Conservation (phyloP, 30 jellyfish, hydroid and myxozoan species). For the Aurelia coerulea region DNA sequence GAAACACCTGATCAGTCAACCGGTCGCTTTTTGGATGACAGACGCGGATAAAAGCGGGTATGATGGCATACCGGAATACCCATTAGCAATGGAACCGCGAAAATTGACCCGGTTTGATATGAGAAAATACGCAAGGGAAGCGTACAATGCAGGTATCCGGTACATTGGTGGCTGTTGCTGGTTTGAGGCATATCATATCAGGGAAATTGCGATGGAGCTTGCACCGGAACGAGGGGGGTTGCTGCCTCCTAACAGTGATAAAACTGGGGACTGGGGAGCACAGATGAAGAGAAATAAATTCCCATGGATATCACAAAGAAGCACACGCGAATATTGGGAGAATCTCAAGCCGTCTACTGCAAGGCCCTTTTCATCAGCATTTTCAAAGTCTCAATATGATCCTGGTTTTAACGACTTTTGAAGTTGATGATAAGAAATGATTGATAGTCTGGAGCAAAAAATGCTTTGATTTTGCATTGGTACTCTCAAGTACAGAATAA, state of each 20-base stretch:
- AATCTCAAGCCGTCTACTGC: slow-evolving; percentile 22
- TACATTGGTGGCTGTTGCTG: slow-evolving; percentile 63
- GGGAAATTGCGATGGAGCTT: slow-evolving; percentile 40
- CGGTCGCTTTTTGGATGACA: slow-evolving; percentile 71
- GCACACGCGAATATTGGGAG: slow-evolving; percentile 26
- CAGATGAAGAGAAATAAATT: neutral
- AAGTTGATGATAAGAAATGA: no score
- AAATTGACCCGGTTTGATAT: slow-evolving; percentile 54
- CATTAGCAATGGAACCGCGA: slow-evolving; percentile 13
- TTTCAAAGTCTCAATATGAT: neutral
- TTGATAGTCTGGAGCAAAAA: no score
- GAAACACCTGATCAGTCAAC: slow-evolving; percentile 68
- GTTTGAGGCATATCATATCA: slow-evolving; percentile 44
- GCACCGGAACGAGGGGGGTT: slow-evolving; percentile 19
- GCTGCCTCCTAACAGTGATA: slow-evolving; percentile 13
- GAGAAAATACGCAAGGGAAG: slow-evolving; percentile 45
- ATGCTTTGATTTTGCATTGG: no score
- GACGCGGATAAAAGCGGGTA: slow-evolving; percentile 77
- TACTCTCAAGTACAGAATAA: no score
- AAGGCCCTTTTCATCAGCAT: slow-evolving; percentile 5
- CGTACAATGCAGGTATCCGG: slow-evolving; percentile 52
- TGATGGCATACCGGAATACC: slow-evolving; percentile 65
- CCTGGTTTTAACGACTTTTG: no score
- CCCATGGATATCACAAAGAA: slow-evolving; percentile 9
- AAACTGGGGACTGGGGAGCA: neutral